Evolutionary conservation across 2,888 invertebrate species (phyloP), one percentile per base, ranked within the genome.

Genomic region (Leptinotarsa peninsularis): DNA sequence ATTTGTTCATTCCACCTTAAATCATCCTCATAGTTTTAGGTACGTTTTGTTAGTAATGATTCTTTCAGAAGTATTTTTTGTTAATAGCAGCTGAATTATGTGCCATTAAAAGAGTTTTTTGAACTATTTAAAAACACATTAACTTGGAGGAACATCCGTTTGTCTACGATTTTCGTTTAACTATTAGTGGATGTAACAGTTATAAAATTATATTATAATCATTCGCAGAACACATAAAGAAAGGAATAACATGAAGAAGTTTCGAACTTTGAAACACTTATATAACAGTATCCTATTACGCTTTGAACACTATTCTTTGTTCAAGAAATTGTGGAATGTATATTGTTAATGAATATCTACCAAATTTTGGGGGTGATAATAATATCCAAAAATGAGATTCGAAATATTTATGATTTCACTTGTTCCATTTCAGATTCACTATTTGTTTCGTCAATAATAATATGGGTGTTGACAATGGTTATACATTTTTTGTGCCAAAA

Each of bases 81-180:
- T 71, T 76, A 76, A 76, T 73, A 76, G 66, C 72, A 67, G 70
- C 75, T 74, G 71, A 73, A 79, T 79, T 79, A 79, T 71, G 71
- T 56, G 75, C 74, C 77, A 76, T 79, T 76, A 79, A 21, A 71
- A 63, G 33, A 66, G 67, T 78, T 79, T 79, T 79, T 77, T 66
- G 56, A 49, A 58, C 72, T 76, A 73, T 76, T 79, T 79, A 79
- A 73, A 79, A 78, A 75, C 70, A 56, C 79, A 78, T 79, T 76
- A 79, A 67, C 63, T 73, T 49, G 54, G 13, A 43, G 43, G 68
- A 76, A 75, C 78, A 78, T 78, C 76, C 77, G 76, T 76, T 72
- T 76, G 56, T 56, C 67, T 66, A 66, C 60, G 60, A 70, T n/a
- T 63, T n/a, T 54, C 17, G 27, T 66, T 74, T 67, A 67, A 58